Evolutionary conservation across 1,140 invertebrate species (phyloP), one percentile per base, ranked within the genome.

Genomic region (Onthophagus taurus): DNA sequence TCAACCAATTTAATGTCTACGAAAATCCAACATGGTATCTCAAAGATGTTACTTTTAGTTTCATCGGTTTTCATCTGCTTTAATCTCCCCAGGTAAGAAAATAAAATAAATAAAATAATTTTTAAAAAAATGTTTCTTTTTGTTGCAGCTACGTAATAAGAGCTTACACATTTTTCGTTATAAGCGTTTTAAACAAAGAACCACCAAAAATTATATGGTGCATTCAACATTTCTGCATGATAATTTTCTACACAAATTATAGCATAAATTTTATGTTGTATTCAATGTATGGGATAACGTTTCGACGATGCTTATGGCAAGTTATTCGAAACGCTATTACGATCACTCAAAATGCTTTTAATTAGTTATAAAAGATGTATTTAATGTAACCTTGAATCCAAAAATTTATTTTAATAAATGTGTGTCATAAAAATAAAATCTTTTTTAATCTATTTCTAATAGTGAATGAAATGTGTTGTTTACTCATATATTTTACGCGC

Each of bases 241-340:
- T 61, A 11, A 65, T 85, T n/a, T 89, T 84, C 62, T 75, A 86
- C 53, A 80, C 81, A 6, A 89, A 89, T 64, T 89, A 88, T 56
- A 82, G 81, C 34, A 83, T 89, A 34, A 89, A 89, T 69, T 89
- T 91, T 62, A 69, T 84, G n/a, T 68, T 91, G 12, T 90, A 90
- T 65, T 87, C 85, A 56, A 71, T 84, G 42, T 81, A 75, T 49
- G 86, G 86, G 3, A 77, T 84, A 57, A 86, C 86, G 65, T 91
- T 90, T 61, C 69, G 84, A 21, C 19, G 50, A 26, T 59, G 57
- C 42, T 42, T 61, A 8, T 50, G 43, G 41, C 45, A 55, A 45
- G 8, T 61, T 11, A 23, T 44, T 14, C 42, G 42, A 14, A 44
- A 44, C 20, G n/a, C n/a, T n/a, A n/a, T n/a, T n/a, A n/a, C n/a